Evolutionary conservation across 2,113 vertebrate species (phyloP), one percentile per base, ranked within the genome.

Genomic region (Pomatorhinus ruficollis): DNA sequence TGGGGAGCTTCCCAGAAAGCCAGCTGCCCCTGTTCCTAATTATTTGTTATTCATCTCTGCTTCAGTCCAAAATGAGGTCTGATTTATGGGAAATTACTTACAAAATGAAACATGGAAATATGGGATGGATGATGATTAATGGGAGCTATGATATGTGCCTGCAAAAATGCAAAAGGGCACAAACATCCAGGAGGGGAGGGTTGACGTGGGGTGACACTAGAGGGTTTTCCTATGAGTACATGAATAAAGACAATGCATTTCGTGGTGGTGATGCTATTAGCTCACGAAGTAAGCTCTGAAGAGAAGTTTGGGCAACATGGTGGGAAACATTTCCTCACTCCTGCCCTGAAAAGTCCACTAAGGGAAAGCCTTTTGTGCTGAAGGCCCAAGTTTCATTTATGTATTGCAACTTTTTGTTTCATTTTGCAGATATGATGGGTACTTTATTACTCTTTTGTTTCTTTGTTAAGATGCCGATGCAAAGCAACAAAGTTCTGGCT

Each of bases 21-120:
- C 93, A 90, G 95, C 94, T 94, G 93, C 94, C 94, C 94, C 95
- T 96, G 94, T 96, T 97, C 90, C 84, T 95, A 96, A 97, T 97
- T 95, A 96, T 85, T 95, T 95, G 75, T 85, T 91, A 96, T 96
- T 96, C 91, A 95, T 93, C 90, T 96, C 75, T 31, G 33, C 70
- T 90, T 93, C 87, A 95, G 75, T 83, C 95, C 96, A 96, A 94
- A 96, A 93, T 74, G 82, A 97, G 78, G 59, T 39, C 63, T 96
- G 84, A 93, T 94, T 97, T 95, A 96, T 94, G 90, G 75, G 91
- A 95, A 94, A 70, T 90, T 22, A 68, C 80, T 95, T 81, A 79
- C 78, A 93, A 96, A 97, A 90, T 80, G 87, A 52, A 92, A 95
- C 78, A 85, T 90, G 93, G 82, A 95, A 96, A 94, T 72, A 94